Evolutionary conservation across 2,888 invertebrate genomes (phyloP).

Genomic region (Diachrysia chrysitis): DNA sequence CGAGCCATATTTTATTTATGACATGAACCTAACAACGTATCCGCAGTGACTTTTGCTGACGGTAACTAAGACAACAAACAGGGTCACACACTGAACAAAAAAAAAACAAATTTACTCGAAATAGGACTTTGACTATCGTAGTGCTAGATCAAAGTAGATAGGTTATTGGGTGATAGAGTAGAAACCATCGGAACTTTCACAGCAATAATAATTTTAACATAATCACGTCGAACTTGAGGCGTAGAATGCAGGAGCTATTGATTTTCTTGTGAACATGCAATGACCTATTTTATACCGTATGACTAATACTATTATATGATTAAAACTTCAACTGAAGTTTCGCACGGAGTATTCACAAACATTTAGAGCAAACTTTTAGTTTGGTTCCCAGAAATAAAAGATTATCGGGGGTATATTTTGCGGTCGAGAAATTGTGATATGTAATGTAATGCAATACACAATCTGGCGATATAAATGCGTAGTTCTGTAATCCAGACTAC

Average conservation of each 20-base stretch:
- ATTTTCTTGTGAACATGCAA: slow-evolving; percentile 4
- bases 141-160: not conserved
- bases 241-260: not conserved
- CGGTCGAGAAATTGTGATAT: no score
- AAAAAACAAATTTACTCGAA: not conserved
- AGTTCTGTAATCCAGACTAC: no score
- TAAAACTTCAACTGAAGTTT: no score
- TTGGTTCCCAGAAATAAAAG: no score
- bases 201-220: slow-evolving; percentile 7
- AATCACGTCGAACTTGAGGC: slow-evolving; percentile 5
- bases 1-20: slow-evolving; percentile 41
- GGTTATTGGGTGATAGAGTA: not conserved
- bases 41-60: not conserved
- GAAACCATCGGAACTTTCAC: not conserved
- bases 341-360: no score
- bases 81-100: not conserved
- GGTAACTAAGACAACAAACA: slow-evolving; percentile 7
- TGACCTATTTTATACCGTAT: slow-evolving; percentile 4
- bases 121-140: not conserved
- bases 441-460: no score
- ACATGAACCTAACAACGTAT: slow-evolving; percentile 15
- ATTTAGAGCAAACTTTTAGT: no score
- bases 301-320: not conserved
- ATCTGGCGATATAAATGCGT: no score
- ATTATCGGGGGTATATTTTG: no score